These are phyloP conservation scores for Orthonyx spaldingii DNA, from an alignment of 2,113 vertebrate genomes.

Conservation along the genomic window DNA sequence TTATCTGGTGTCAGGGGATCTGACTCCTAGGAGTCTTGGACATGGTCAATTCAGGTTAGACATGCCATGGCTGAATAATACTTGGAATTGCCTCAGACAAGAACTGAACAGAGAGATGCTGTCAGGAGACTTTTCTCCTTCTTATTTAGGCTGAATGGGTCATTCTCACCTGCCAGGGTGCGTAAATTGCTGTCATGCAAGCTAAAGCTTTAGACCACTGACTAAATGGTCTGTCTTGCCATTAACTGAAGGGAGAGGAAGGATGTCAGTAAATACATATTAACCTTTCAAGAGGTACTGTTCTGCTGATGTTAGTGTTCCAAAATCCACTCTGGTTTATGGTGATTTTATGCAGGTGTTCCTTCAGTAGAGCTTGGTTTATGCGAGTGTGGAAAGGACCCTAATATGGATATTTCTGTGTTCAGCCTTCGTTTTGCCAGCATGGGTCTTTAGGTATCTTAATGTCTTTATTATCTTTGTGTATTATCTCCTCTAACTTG, in stretches of 20 bases:
- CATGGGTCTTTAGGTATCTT: background rate
- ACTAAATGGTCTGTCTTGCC: background rate
- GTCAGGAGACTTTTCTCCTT: background rate
- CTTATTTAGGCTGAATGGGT: constrained; percentile 27
- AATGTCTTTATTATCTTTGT: background rate
- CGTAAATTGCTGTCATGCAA: constrained; percentile 18
- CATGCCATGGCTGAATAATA: background rate
- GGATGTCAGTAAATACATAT: background rate
- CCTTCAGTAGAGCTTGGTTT: background rate
- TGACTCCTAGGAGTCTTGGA: background rate
- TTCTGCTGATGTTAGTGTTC: background rate
- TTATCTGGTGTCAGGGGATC: background rate
- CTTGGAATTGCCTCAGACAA: background rate
- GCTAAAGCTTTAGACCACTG: background rate
- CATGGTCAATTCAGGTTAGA: background rate
- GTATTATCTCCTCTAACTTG: background rate
- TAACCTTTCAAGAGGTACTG: background rate
- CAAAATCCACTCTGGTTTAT: background rate
- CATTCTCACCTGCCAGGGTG: constrained; percentile 10
- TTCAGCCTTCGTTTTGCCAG: background rate
- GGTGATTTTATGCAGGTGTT: background rate
- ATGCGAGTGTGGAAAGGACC: background rate
- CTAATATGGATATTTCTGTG: background rate
- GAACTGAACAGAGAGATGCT: background rate
- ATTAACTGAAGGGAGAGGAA: background rate